Evolutionary conservation across 2,888 invertebrate genomes (phyloP), one percentile per base, ranked within the genome.

Genomic region (Hydraecia micacea): DNA sequence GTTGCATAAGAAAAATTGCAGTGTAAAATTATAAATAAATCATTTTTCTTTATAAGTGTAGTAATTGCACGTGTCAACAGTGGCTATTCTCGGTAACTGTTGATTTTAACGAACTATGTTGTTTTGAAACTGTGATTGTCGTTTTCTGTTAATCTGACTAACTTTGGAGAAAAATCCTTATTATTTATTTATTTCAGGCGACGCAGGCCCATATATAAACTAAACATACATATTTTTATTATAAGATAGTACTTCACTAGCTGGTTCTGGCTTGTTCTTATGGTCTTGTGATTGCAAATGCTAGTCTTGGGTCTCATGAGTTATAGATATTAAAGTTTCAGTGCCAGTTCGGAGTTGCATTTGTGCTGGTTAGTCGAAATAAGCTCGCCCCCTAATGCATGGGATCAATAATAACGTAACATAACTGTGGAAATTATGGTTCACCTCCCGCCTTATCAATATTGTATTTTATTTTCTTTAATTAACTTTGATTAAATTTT

Each of bases 1-100:
- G 77, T 84, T 86, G 83, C 83, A 42, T 74, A 86, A 86, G 67
- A 86, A 71, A 80, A 77, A 77, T 71, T 84, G 67, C 83, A 71
- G 67, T 46, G 76, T 70, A 73, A 75, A 85, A 73, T 84, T 81
- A 68, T 73, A 73, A 80, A 70, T 76, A 85, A 66, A 77, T 70
- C 9, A 71, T 76, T 76, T 55, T 85, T 73, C 81, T 85, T 73
- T 70, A 60, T 80, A 85, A 36, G 85, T 68, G 42, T 74, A 71
- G 58, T 84, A 74, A 84, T 82, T 80, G 68, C 42, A 25, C 28
- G 55, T 70, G 70, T 62, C 66, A 71, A 73, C 74, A 67, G 39
- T 28, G 1, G 39, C 6, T 46, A 46, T 85, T 71, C 55, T 75
- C 4, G 28, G 58, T 72, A 79, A 32, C n/a, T 25, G 70, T 66